A percentile compares a stretch with the other conserved stretches of the same genome.
These are phyloP conservation scores for Vandiemenella viatica DNA, from an alignment of 2,888 invertebrate genomes.

Conservation along the genomic window DNA sequence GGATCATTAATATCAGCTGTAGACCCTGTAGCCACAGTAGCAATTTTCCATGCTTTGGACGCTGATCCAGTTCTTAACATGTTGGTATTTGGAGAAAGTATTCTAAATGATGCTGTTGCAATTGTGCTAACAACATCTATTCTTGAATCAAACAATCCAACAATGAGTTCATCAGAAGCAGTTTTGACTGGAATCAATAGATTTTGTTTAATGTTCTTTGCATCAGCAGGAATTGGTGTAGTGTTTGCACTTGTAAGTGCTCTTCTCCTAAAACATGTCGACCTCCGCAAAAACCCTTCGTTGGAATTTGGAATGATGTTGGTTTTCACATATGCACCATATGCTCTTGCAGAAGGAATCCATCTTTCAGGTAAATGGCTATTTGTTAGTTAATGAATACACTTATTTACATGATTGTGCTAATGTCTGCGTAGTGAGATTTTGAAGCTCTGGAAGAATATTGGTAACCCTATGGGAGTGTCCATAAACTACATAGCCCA, in stretches of 20 bases:
- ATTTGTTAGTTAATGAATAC: too few relatives aligned
- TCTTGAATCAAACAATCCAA: conserved; percentile 50
- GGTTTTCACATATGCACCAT: conserved; percentile 96
- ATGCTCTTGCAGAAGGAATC: conserved; percentile 92
- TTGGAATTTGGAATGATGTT: conserved; percentile 97
- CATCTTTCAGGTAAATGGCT: conserved; percentile 81
- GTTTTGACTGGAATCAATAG: conserved; percentile 74
- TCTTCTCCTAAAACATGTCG: conserved; percentile 83
- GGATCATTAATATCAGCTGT: conserved; percentile 96
- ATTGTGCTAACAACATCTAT: conserved; percentile 92
- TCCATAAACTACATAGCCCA: too few relatives aligned
- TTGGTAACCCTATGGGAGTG: too few relatives aligned
- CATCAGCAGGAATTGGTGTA: conserved; percentile 92
- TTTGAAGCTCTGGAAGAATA: too few relatives aligned
- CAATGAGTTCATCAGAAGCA: conserved; percentile 57
- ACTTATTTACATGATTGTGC: too few relatives aligned
- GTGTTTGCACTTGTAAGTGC: conserved; percentile 88
- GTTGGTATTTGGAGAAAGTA: conserved; percentile 92
- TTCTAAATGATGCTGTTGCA: conserved; percentile 94
- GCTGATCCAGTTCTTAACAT: conserved; percentile 96
- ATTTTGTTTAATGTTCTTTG: conserved; percentile 96
- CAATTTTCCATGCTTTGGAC: conserved; percentile 94
- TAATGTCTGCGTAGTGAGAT: too few relatives aligned
- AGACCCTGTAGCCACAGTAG: conserved; percentile 97
- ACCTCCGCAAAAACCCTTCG: conserved; percentile 91